Conservation (phyloP, 2,888 invertebrate species). For the Dione vanillae region DNA sequence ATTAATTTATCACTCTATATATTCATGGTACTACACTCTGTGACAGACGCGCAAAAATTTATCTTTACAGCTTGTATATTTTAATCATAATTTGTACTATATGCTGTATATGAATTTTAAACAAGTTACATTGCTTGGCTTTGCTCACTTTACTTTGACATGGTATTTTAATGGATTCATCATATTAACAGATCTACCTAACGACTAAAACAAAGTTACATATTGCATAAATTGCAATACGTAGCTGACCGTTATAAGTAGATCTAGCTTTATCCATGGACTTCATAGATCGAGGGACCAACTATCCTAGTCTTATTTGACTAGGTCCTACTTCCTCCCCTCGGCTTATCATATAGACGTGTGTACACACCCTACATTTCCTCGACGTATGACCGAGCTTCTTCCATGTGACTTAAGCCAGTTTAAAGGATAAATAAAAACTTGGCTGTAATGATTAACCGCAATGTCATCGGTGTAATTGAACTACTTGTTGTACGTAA, state of each 20-base stretch:
- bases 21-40: conserved; percentile 25
- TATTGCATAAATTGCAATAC: background rate
- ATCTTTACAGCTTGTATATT: conserved; percentile 28
- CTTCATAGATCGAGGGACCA: conserved; percentile 14
- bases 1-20: conserved; percentile 44
- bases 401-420: conserved; percentile 53
- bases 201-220: background rate
- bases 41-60: conserved; percentile 45
- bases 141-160: background rate
- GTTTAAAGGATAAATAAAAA: conserved; percentile 33
- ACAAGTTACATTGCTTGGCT: background rate
- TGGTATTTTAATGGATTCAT: background rate
- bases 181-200: too few species aligned
- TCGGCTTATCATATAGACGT: conserved; percentile 21
- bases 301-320: conserved; percentile 34
- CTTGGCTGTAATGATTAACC: conserved; percentile 33
- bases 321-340: conserved; percentile 27
- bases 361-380: conserved; percentile 37
- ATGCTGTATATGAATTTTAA: background rate
- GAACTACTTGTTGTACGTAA: background rate
- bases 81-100: conserved; percentile 31
- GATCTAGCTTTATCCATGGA: conserved; percentile 1
- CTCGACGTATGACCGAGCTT: conserved; percentile 57
- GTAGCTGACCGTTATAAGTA: background rate
- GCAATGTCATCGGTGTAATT: conserved; percentile 20